phyloP scores from a whole-genome alignment of 2,113 vertebrate genomes.

The Mirza zaza region DNA sequence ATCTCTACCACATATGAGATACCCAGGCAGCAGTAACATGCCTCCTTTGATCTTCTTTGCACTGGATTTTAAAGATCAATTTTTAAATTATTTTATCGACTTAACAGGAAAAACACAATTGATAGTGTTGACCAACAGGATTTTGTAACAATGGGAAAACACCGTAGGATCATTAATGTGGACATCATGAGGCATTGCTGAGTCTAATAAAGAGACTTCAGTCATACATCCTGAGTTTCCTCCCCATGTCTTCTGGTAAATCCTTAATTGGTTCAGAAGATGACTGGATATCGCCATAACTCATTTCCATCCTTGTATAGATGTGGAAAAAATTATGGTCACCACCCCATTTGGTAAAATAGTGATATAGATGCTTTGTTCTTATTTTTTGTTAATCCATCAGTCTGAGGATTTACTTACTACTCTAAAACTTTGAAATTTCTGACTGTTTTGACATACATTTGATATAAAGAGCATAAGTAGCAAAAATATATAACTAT shows the following conservation, averaged over 20 bases:
- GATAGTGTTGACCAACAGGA: not conserved
- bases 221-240: not conserved
- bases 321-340: not conserved
- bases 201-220: not conserved
- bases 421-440: not conserved
- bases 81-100: not conserved
- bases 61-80: not conserved
- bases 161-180: not conserved
- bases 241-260: not conserved
- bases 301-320: not conserved
- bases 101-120: not conserved
- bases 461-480: not conserved
- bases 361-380: not conserved
- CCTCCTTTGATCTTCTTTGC: not conserved
- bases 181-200: not conserved
- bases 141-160: not conserved
- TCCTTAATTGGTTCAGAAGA: not conserved
- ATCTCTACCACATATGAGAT: not conserved
- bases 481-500: not conserved
- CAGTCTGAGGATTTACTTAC: not conserved
- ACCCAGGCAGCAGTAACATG: not conserved
- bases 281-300: not conserved
- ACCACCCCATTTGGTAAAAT: not conserved
- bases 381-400: not conserved
- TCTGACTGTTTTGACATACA: not conserved